Base-by-base conservation (phyloP, 2,113 vertebrate species). In the Tyto alba region DNA sequence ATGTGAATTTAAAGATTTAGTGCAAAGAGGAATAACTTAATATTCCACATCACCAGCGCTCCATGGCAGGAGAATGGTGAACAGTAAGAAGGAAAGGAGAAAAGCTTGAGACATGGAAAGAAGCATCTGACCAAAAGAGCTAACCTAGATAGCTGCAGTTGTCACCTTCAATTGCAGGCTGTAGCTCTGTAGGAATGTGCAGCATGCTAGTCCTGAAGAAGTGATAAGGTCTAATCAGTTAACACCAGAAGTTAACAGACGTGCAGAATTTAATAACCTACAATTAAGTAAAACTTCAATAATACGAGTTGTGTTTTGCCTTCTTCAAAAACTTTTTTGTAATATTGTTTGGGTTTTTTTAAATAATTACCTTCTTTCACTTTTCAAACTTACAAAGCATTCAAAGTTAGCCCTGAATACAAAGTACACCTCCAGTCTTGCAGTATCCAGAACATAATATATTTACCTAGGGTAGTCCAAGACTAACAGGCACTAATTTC, bases 131-230 rank as follows among this genome's bases (percentile, higher is more conserved):
- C 56, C 34, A 77, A 19, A 68, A 59, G 21, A 85, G 53, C 25
- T 88, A 92, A 92, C 85, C 94, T 76, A 95, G 55, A 96, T 62
- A 81, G 75, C 67, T 88, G 67, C 82, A 95, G 90, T 85, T 91
- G 85, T 79, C 92, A 93, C 82, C 66, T 92, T 90, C 94, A 88
- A 0, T 76, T 90, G 74, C 69, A 79, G 45, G 34, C 74, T 75
- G 57, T 60, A 76, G 67, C 90, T 83, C 75, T 73, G 48, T 7
- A 50, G 78, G 78, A 91, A 95, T 72, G 75, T 29, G 78, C 82
- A 96, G 57, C 67, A n/a, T 40, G 75, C 47, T 57, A 81, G 32
- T 32, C 55, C 47, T 47, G 50, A 92, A 81, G 81, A 85, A 90
- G 7, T 36, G 56, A 76, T 36, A 62, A 76, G 25, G 19, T 20